Evolutionary conservation across 1,140 invertebrate genomes (phyloP), one percentile per base, ranked within the genome.

Genomic region (Caenorhabditis tropicalis): DNA sequence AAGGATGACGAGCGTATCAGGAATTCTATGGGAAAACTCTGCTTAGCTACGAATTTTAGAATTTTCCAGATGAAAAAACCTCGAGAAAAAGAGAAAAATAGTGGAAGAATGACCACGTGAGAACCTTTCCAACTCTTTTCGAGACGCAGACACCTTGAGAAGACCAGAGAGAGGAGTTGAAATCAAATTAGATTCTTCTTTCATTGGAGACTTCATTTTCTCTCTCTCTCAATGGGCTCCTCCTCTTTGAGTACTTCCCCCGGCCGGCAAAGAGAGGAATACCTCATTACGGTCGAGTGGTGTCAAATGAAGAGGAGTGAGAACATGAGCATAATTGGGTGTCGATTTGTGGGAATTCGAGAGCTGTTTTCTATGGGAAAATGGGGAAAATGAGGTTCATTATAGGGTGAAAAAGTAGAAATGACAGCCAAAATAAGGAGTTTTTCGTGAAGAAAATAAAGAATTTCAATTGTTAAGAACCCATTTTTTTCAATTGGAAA

Each of bases 81-180:
- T 43, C 39, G 39, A 6, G 39, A 12, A n/a, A n/a, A n/a, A 6
- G 39, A 6, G 39, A 43, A 43, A 43, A 43, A n/a, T n/a, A n/a
- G n/a, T 43, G 29, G 53, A 9, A 27, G 4, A n/a, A 1, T 33
- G 58, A 36, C 29, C 58, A 65, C 58, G 36, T 39, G 65, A 43
- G 65, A 74, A 16, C 29, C 36, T 58, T 58, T n/a, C 12, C 21
- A 29, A 27, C 6, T 43, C 21, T 2, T 1, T n/a, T 9, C 21
- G 10, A 74, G 65, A 74, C 27, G 56, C 65, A 49, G 49, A 79
- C 79, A 65, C 31, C 65, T 81, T 10, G 29, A 79, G 39, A 31
- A 10, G 53, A 58, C 10, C 7, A 58, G 7, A 31, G 53, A 2
- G 58, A 65, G 29, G 79, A 83, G 49, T 53, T 24, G n/a, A 83